Conservation (phyloP, 2,113 vertebrate genomes). For the Rhipidura dahli region DNA sequence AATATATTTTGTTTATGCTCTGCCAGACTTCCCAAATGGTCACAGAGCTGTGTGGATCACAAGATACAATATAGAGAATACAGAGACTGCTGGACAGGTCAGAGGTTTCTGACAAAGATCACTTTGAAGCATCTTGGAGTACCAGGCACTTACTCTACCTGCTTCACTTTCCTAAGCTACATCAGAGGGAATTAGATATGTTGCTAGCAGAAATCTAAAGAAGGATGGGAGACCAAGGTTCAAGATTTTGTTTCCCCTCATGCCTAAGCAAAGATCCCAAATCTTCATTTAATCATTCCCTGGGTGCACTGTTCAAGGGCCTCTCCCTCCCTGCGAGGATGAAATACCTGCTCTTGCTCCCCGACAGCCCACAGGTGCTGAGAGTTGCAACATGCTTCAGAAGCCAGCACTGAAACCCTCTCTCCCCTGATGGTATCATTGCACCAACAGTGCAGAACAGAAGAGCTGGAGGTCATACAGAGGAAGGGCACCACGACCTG, state of each 20-base stretch:
- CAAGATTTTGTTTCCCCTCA: neutral
- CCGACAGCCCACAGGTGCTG: neutral
- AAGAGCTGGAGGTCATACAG: neutral
- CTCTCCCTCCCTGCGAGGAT: neutral
- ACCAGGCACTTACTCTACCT: neutral
- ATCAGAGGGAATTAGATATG: neutral
- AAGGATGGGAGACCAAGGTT: neutral
- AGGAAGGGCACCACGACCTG: neutral
- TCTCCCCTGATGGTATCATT: neutral
- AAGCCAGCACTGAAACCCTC: neutral
- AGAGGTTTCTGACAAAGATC: neutral
- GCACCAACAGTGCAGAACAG: neutral
- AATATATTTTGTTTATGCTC: neutral
- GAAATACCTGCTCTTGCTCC: neutral
- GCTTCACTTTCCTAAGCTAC: neutral
- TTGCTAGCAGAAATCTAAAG: neutral
- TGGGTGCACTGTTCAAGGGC: neutral
- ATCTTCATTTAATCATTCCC: neutral
- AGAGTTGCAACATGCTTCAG: neutral
- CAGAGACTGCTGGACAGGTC: fast-evolving
- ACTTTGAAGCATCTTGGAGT: neutral
- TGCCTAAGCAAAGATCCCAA: neutral
- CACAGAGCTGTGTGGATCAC: neutral
- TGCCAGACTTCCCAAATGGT: neutral
- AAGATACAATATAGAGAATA: neutral